Evolutionary conservation across 2,113 vertebrate genomes (phyloP).

Genomic region (Atractosteus spatula): DNA sequence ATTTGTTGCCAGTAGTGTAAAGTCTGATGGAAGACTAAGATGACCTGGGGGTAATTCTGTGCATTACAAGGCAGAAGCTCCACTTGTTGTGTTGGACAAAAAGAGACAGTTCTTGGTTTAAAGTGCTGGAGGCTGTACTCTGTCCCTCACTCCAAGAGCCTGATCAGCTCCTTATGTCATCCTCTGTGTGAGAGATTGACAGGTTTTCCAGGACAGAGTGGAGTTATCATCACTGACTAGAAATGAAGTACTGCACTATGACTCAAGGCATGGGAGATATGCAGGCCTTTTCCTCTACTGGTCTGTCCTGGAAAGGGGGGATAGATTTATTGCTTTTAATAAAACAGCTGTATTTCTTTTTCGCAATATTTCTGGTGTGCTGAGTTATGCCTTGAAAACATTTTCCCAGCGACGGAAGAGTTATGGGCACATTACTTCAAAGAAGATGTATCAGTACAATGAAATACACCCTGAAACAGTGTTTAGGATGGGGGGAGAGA

Average conservation of each 20-base stretch:
- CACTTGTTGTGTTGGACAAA: slow-evolving; percentile 16
- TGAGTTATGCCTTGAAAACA: slow-evolving; percentile 58
- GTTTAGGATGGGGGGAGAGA: not conserved
- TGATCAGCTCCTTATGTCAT: slow-evolving; percentile 38
- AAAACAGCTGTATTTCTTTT: slow-evolving; percentile 51
- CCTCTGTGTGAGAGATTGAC: slow-evolving; percentile 59
- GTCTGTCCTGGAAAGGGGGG: slow-evolving; percentile 21
- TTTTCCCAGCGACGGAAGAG: slow-evolving; percentile 43
- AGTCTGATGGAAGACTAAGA: too few species aligned
- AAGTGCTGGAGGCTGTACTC: slow-evolving; percentile 32
- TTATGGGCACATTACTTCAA: slow-evolving; percentile 56
- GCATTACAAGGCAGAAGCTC: too few species aligned
- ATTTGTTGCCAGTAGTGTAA: too few species aligned
- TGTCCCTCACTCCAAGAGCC: not conserved
- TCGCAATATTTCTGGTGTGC: slow-evolving; percentile 49
- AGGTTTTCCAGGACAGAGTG: slow-evolving; percentile 44
- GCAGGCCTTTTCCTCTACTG: slow-evolving; percentile 7
- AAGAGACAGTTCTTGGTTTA: slow-evolving; percentile 15
- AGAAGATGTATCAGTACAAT: slow-evolving; percentile 49
- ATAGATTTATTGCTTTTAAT: slow-evolving; percentile 61
- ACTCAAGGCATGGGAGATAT: slow-evolving; percentile 31
- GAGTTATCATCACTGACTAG: slow-evolving; percentile 46
- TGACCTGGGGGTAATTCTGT: too few species aligned
- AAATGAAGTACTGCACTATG: slow-evolving; percentile 47
- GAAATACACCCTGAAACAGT: slow-evolving; percentile 40